Percentiles rank a stretch among this genome's conserved stretches.
These are phyloP conservation scores for Parnassius smintheus DNA, from an alignment of 2,888 invertebrate genomes.

Conservation along the genomic window DNA sequence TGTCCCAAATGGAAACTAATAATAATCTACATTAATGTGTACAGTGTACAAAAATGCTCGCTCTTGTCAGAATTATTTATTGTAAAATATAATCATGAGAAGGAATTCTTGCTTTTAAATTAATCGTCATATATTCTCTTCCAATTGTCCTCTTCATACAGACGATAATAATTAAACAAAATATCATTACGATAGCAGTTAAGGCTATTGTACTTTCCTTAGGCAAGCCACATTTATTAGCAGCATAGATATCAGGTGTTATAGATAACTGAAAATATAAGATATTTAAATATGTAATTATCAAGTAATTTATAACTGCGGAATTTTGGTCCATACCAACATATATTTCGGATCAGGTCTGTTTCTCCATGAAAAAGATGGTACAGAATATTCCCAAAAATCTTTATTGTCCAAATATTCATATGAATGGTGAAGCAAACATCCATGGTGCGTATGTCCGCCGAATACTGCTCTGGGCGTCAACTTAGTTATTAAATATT, in stretches of 20 bases:
- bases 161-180: conserved; percentile 38
- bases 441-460: conserved; percentile 97
- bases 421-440: conserved; percentile 80
- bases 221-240: conserved; percentile 62
- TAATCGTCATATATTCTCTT: conserved; percentile 37
- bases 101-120: conserved; percentile 43
- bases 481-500: conserved; percentile 80
- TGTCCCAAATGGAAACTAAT: conserved; percentile 27
- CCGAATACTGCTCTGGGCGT: conserved; percentile 90
- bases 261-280: conserved; percentile 54
- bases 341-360: conserved; percentile 94
- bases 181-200: conserved; percentile 49
- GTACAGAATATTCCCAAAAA: conserved; percentile 89
- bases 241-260: conserved; percentile 50
- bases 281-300: not conserved
- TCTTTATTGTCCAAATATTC: conserved; percentile 48
- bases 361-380: conserved; percentile 98
- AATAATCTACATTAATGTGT: conserved; percentile 42
- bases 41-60: conserved; percentile 74
- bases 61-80: conserved; percentile 80
- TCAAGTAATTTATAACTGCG: not conserved
- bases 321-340: conserved; percentile 79
- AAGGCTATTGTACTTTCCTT: conserved; percentile 55
- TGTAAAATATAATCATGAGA: conserved; percentile 71
- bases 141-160: conserved; percentile 40